Evolutionary conservation across 2,113 vertebrate species (phyloP).

Genomic region (Garra rufa): DNA sequence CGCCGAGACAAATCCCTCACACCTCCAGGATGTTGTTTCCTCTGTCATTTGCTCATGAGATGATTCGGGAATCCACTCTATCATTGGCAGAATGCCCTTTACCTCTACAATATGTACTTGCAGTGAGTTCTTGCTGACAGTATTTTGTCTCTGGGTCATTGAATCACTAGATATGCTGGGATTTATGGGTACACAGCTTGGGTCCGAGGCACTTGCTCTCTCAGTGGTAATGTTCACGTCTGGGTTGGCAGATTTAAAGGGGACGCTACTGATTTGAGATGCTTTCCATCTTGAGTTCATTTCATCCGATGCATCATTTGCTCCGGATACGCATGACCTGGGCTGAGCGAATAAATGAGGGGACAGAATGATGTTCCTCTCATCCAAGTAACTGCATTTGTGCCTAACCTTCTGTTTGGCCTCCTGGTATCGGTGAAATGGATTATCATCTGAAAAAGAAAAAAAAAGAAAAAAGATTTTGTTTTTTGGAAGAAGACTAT

Average conservation of each 20-base stretch:
- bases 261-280: background rate
- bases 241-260: constrained; percentile 10
- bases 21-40: constrained; percentile 35
- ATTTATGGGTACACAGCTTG: constrained; percentile 25
- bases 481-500: background rate
- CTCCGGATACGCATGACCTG: background rate
- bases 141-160: constrained; percentile 38
- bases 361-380: constrained; percentile 57
- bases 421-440: constrained; percentile 33
- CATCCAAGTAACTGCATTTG: constrained; percentile 61
- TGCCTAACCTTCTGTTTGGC: constrained; percentile 40
- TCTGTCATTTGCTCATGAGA: constrained; percentile 14
- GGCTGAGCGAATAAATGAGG: constrained; percentile 46
- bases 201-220: constrained; percentile 20
- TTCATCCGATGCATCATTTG: background rate
- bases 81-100: constrained; percentile 27
- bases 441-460: constrained; percentile 54
- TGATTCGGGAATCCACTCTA: constrained; percentile 24
- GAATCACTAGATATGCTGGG: constrained; percentile 1
- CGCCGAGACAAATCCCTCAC: constrained; percentile 1
- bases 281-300: background rate
- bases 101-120: background rate
- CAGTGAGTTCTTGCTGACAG: constrained; percentile 8
- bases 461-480: too few relatives aligned
- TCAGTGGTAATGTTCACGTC: background rate